These are phyloP conservation scores for Drosophila multiciliata DNA, from an alignment of 2,888 invertebrate species.

Conservation along the genomic window DNA sequence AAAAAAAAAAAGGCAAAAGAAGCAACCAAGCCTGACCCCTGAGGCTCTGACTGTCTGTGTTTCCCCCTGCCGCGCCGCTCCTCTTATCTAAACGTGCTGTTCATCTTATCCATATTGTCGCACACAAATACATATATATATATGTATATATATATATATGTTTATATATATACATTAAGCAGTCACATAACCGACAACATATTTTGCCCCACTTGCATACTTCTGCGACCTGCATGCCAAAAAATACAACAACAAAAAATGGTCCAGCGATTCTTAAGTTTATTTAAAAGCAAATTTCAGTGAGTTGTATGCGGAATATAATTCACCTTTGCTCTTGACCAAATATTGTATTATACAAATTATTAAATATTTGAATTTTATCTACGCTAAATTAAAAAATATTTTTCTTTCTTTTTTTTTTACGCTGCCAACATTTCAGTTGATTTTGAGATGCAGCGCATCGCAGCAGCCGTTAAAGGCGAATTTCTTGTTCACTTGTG, in stretches of 20 bases:
- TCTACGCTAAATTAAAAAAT: not conserved
- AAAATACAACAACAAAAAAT: conserved; percentile 30
- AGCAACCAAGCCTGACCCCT: conserved; percentile 24
- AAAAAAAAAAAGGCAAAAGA: conserved; percentile 18
- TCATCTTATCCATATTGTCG: conserved; percentile 10
- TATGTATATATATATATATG: not conserved
- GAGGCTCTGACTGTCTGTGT: conserved; percentile 27
- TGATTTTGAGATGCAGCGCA: conserved; percentile 5
- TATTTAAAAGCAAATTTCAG: not conserved
- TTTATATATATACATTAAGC: conserved; percentile 10
- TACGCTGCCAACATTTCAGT: not conserved
- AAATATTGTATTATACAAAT: not conserved
- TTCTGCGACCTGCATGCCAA: conserved; percentile 55
- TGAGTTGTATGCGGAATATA: not conserved
- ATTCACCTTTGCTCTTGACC: not conserved
- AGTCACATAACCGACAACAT: conserved; percentile 54
- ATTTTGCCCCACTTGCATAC: conserved; percentile 54
- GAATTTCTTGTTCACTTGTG: conserved; percentile 12
- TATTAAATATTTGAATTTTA: not conserved
- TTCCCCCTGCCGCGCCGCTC: not conserved
- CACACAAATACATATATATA: not conserved
- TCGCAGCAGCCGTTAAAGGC: not conserved
- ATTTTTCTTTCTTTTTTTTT: too few species aligned
- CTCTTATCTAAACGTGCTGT: conserved; percentile 1
- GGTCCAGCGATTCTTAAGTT: conserved; percentile 2